These are phyloP conservation scores for Crossocerus cetratus DNA, from an alignment of 2,888 invertebrate genomes.

Conservation along the genomic window DNA sequence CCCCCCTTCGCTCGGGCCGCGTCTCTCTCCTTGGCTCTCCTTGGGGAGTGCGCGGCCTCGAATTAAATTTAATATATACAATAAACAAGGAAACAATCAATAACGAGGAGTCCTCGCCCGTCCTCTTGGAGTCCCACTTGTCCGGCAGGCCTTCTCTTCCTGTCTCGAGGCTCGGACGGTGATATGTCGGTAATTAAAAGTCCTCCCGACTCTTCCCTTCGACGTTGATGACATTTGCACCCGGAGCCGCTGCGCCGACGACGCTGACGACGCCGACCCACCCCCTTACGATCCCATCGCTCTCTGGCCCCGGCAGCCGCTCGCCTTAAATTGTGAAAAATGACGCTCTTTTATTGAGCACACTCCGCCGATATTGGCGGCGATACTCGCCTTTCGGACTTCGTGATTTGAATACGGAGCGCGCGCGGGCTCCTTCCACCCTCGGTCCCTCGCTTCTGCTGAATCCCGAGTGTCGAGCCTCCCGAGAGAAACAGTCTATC, in stretches of 20 bases:
- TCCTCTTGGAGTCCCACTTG: not conserved
- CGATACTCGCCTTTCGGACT: too few species aligned
- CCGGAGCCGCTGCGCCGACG: conserved; percentile 1
- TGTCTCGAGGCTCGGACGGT: conserved; percentile 43
- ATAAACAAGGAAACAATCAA: conserved; percentile 76
- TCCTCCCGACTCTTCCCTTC: conserved; percentile 26
- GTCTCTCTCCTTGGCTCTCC: not conserved
- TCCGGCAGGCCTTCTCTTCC: conserved; percentile 38
- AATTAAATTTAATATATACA: conserved; percentile 76
- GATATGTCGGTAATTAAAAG: conserved; percentile 73
- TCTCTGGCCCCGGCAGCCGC: conserved; percentile 14
- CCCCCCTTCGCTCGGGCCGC: not conserved
- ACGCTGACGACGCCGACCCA: too few species aligned
- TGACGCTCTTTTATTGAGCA: conserved; percentile 48
- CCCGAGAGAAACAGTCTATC: too few species aligned
- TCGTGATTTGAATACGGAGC: too few species aligned
- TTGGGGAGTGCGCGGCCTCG: conserved; percentile 1
- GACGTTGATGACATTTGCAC: conserved; percentile 23
- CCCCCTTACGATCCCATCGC: not conserved
- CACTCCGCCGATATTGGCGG: too few species aligned
- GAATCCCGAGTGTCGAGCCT: too few species aligned
- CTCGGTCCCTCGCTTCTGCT: too few species aligned
- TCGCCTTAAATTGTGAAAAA: conserved; percentile 62
- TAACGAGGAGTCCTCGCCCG: conserved; percentile 53
- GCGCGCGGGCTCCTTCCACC: too few species aligned